Percentiles rank a stretch among this genome's conserved stretches.
Conservation (phyloP, 2,113 vertebrate species). For the Ochotona curzoniae region DNA sequence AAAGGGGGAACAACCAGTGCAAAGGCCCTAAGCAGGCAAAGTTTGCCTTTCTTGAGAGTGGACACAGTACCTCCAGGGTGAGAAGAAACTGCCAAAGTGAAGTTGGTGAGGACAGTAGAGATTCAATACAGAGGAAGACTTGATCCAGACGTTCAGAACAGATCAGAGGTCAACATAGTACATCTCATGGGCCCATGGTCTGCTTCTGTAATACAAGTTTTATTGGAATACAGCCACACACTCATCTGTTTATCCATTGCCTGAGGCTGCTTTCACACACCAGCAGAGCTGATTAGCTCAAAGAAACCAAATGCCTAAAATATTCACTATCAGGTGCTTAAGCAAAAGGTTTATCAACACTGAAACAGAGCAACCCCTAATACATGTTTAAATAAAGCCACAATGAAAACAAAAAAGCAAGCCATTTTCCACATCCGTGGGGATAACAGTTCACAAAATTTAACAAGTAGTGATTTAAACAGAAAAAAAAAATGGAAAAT, state of each 20-base stretch:
- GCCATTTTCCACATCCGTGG: background rate
- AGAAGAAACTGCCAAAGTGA: background rate
- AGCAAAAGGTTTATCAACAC: conserved; percentile 35
- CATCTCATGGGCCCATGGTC: background rate
- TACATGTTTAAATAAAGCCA: conserved; percentile 49
- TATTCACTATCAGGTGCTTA: conserved; percentile 14
- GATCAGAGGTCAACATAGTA: conserved; percentile 32
- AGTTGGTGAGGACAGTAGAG: background rate
- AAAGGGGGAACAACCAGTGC: background rate
- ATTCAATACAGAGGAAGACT: background rate
- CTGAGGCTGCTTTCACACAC: conserved; percentile 20
- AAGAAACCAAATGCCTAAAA: background rate
- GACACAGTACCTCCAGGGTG: background rate
- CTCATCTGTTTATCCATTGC: background rate
- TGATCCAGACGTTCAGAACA: conserved; percentile 49
- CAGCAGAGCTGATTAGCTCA: conserved; percentile 18
- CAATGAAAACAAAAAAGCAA: background rate
- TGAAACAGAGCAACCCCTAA: conserved; percentile 33
- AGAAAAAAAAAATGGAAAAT: conserved; percentile 3
- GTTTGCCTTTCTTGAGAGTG: background rate
- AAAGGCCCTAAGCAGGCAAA: background rate
- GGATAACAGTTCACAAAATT: background rate
- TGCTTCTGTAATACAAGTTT: conserved; percentile 48
- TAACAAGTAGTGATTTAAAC: background rate
- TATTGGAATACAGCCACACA: background rate